These are phyloP conservation scores for Phyllostomus hastatus DNA, from an alignment of 2,113 vertebrate species.

Conservation along the genomic window DNA sequence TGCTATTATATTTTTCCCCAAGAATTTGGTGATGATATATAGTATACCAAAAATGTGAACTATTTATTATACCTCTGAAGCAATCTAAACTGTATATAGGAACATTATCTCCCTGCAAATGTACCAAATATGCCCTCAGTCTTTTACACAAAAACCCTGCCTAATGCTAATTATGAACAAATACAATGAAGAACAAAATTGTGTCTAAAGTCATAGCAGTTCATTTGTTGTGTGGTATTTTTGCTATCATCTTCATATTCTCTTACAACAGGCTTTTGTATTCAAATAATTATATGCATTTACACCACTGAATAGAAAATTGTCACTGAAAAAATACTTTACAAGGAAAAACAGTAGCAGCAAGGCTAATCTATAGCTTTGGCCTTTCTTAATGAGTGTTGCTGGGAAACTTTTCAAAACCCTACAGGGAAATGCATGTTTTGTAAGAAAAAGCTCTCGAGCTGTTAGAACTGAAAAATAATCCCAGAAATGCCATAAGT, in stretches of 20 bases:
- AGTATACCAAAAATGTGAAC: not conserved
- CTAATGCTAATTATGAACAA: constrained; percentile 46
- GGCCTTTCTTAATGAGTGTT: constrained; percentile 76
- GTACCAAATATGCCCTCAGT: not conserved
- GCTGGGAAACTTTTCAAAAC: constrained; percentile 76
- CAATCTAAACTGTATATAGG: not conserved
- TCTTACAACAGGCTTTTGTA: constrained; percentile 55
- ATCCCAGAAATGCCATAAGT: constrained; percentile 77
- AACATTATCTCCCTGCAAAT: constrained; percentile 20
- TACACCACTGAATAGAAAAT: constrained; percentile 67
- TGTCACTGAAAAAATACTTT: constrained; percentile 59
- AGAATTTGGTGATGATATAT: not conserved
- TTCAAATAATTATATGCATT: constrained; percentile 70
- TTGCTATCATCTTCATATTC: constrained; percentile 50
- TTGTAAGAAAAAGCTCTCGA: constrained; percentile 79
- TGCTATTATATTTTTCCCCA: not conserved
- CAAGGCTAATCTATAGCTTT: constrained; percentile 67
- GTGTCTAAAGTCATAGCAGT: constrained; percentile 36
- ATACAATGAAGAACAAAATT: constrained; percentile 4
- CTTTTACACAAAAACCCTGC: not conserved
- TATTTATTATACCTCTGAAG: not conserved
- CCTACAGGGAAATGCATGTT: constrained; percentile 72
- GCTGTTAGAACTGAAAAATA: constrained; percentile 81
- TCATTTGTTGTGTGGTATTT: constrained; percentile 60
- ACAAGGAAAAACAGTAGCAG: constrained; percentile 67